phyloP scores from a whole-genome alignment of 2,113 vertebrate genomes.

The Zingel zingel region DNA sequence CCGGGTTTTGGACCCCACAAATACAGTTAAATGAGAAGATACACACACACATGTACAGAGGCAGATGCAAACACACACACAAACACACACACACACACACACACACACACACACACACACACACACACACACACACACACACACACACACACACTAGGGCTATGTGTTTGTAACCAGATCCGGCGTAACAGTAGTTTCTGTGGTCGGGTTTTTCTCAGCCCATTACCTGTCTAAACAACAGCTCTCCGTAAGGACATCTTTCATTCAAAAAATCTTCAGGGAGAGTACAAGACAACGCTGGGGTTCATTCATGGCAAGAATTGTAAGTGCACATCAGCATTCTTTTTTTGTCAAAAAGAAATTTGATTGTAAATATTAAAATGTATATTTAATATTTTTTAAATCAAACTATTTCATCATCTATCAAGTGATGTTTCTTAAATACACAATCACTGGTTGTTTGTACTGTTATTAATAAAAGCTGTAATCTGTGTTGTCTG shows the following conservation, averaged over 20 bases:
- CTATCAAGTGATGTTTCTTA: neutral
- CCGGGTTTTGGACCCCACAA: no score
- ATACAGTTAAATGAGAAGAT: no score
- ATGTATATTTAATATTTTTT: neutral
- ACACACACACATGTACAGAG: neutral
- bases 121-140: constrained; percentile 15
- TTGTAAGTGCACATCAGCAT: neutral
- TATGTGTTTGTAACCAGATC: constrained; percentile 57
- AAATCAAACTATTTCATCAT: neutral
- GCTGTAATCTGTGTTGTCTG: neutral
- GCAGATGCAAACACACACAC: neutral
- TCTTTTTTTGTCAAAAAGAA: neutral
- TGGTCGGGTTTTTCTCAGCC: constrained; percentile 66
- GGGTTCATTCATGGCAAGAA: neutral
- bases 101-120: constrained; percentile 4
- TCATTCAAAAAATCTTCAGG: constrained; percentile 36
- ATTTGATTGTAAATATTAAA: no score
- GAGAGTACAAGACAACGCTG: neutral
- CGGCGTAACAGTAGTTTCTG: constrained; percentile 62
- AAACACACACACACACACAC: constrained; percentile 17
- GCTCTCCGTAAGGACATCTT: constrained; percentile 48
- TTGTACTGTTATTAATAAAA: neutral
- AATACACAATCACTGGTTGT: neutral
- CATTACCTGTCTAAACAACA: constrained; percentile 77
- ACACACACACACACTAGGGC: constrained; percentile 26